Percentiles rank a stretch among this genome's conserved stretches.
These are phyloP conservation scores for Morus bassanus DNA, from an alignment of 2,797 vertebrate species.

Conservation along the genomic window DNA sequence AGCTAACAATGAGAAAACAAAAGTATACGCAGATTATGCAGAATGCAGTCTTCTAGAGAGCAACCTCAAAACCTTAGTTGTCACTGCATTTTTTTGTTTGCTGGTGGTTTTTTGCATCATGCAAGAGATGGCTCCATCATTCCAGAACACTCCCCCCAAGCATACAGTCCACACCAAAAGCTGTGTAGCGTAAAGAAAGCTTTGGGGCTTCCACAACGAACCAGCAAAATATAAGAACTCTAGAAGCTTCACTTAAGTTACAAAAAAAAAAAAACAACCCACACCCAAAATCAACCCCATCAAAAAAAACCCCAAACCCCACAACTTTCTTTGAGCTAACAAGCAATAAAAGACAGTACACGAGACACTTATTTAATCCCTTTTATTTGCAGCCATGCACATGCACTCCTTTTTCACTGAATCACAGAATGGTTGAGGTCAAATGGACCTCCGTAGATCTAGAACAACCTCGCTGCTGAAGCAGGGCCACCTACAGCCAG, in stretches of 20 bases:
- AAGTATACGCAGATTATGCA: background rate
- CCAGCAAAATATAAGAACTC: background rate
- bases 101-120: accelerated
- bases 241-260: background rate
- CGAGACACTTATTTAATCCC: background rate
- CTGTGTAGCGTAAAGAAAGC: background rate
- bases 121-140: background rate
- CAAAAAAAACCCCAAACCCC: background rate
- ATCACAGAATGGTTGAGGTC: background rate
- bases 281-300: too few species aligned
- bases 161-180: background rate
- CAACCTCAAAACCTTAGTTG: background rate
- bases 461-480: background rate
- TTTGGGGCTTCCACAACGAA: background rate
- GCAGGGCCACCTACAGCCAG: background rate
- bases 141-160: background rate
- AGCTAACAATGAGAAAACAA: background rate
- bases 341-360: background rate
- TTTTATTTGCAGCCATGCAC: background rate
- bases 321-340: background rate
- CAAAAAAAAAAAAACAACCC: background rate
- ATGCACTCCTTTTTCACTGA: background rate
- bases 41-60: background rate
- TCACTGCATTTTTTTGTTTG: background rate
- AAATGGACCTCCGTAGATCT: background rate